Percentiles rank a stretch among this genome's conserved stretches.
These are phyloP conservation scores for Hiodon alosoides DNA, from an alignment of 2,113 vertebrate species.

Conservation along the genomic window DNA sequence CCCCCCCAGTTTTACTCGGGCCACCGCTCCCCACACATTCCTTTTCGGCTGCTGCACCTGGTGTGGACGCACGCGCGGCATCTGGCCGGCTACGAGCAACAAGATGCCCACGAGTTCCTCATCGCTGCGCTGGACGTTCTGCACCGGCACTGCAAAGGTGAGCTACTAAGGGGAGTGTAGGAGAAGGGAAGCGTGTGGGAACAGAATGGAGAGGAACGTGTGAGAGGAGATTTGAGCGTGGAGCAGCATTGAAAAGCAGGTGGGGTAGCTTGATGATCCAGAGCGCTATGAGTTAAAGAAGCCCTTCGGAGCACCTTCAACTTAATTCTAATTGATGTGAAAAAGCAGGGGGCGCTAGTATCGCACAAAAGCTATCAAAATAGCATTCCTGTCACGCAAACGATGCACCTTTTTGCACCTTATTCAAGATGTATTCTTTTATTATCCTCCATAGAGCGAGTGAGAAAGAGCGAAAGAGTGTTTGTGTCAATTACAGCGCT, in stretches of 20 bases:
- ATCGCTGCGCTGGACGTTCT: constrained; percentile 96
- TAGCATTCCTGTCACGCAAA: too few species aligned
- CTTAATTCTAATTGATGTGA: too few species aligned
- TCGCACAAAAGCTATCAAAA: too few species aligned
- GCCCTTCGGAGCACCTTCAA: too few species aligned
- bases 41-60: constrained; percentile 95
- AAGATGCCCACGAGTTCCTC: constrained; percentile 98
- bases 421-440: too few species aligned
- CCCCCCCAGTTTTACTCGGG: constrained; percentile 90
- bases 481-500: too few species aligned
- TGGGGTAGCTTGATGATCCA: too few species aligned
- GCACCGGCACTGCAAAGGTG: constrained; percentile 97
- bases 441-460: too few species aligned
- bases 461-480: too few species aligned
- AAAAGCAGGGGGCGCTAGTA: too few species aligned
- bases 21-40: constrained; percentile 97
- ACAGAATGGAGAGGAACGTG: not conserved
- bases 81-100: constrained; percentile 97
- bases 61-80: constrained; percentile 98
- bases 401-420: too few species aligned
- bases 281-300: too few species aligned
- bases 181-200: not conserved
- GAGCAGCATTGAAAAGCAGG: not conserved
- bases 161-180: constrained; percentile 2
- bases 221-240: not conserved